These are phyloP conservation scores for Epinephelus awoara DNA, from an alignment of 2,797 vertebrate genomes.

Conservation along the genomic window DNA sequence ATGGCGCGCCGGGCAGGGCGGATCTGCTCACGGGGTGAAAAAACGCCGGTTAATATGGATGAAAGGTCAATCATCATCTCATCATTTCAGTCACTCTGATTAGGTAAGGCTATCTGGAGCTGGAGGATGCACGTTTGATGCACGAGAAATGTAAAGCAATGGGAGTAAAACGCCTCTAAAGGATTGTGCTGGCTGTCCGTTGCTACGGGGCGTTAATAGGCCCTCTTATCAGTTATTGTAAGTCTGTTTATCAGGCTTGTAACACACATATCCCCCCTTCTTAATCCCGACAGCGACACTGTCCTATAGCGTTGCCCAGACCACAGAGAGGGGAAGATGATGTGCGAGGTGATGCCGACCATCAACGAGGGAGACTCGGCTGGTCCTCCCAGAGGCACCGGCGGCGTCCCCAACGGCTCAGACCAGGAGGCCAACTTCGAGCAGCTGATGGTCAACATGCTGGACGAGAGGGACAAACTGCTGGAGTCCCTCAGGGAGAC, in stretches of 20 bases:
- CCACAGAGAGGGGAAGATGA: constrained; percentile 84
- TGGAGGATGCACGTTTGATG: constrained; percentile 44
- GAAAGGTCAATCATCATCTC: constrained; percentile 74
- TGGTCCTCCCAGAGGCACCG: constrained; percentile 88
- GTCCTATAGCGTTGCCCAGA: constrained; percentile 60
- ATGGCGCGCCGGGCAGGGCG: constrained; percentile 82
- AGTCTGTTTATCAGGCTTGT: constrained; percentile 50
- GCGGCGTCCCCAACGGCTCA: constrained; percentile 85
- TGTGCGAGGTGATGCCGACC: constrained; percentile 99
- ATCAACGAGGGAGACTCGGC: constrained; percentile 96
- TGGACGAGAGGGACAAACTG: constrained; percentile 97
- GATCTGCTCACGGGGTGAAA: constrained; percentile 78
- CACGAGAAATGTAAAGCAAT: constrained; percentile 26
- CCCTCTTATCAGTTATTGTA: constrained; percentile 60
- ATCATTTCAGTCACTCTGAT: constrained; percentile 66
- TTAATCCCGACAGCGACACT: constrained; percentile 65
- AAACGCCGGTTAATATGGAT: constrained; percentile 80
- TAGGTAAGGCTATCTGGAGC: constrained; percentile 66
- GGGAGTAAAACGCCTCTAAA: constrained; percentile 40
- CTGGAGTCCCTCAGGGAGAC: constrained; percentile 96
- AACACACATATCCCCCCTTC: constrained; percentile 26
- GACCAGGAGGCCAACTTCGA: constrained; percentile 96
- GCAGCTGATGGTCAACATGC: constrained; percentile 99
- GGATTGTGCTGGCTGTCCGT: constrained; percentile 31
- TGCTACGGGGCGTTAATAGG: constrained; percentile 67